phyloP scores from a whole-genome alignment of 2,888 invertebrate species.

The Pandemis cinnamomeana region DNA sequence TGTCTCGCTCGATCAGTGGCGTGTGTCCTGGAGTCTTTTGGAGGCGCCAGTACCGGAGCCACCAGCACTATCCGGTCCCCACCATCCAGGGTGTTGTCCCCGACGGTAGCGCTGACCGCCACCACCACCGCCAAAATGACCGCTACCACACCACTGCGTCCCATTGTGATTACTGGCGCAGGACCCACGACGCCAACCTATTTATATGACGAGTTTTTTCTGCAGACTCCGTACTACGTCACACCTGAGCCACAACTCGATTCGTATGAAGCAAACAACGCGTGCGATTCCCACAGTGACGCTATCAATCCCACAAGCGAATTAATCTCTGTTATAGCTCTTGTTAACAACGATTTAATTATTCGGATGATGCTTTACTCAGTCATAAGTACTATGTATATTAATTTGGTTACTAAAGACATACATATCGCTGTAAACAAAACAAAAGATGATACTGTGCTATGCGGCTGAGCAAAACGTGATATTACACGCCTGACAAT shows the following conservation, averaged over 20 bases:
- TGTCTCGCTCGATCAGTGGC: slow-evolving; percentile 71
- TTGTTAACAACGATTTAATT: slow-evolving; percentile 14
- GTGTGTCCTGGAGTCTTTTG: slow-evolving; percentile 67
- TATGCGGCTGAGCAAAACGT: slow-evolving; percentile 49
- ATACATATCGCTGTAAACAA: slow-evolving; percentile 42
- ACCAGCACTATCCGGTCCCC: slow-evolving; percentile 71
- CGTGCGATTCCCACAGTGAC: slow-evolving; percentile 65
- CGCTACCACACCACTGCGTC: slow-evolving; percentile 67
- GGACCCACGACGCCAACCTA: slow-evolving; percentile 70
- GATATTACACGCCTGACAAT: slow-evolving; percentile 58
- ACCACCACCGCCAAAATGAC: slow-evolving; percentile 64
- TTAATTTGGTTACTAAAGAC: neutral
- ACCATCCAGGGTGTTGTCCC: slow-evolving; percentile 69
- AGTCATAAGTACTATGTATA: too few relatives aligned
- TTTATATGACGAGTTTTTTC: slow-evolving; percentile 75
- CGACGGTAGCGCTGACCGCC: slow-evolving; percentile 61
- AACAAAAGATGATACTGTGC: slow-evolving; percentile 41
- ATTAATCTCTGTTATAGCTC: slow-evolving; percentile 33
- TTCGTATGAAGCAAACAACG: slow-evolving; percentile 59
- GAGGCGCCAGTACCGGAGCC: slow-evolving; percentile 76
- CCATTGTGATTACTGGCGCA: slow-evolving; percentile 77
- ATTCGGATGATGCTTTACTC: neutral
- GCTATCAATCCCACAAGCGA: slow-evolving; percentile 49
- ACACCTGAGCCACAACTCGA: slow-evolving; percentile 50
- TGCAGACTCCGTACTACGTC: slow-evolving; percentile 63